Evolutionary conservation across 2,888 invertebrate genomes (phyloP), one percentile per base, ranked within the genome.

Genomic region (Caenorhabditis becei): DNA sequence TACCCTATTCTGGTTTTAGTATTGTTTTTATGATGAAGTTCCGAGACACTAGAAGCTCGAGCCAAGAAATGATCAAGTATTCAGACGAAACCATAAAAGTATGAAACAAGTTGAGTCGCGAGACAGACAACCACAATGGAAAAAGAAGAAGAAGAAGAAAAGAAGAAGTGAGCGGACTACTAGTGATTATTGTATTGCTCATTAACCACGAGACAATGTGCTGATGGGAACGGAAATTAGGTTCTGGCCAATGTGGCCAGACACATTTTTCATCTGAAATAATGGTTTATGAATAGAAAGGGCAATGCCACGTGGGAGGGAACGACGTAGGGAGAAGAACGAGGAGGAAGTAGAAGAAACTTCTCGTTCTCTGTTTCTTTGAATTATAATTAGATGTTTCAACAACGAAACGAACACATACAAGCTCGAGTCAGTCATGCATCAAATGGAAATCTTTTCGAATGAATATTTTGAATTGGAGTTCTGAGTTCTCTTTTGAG

Each of bases 41-140:
- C 18, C 62, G 41, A 41, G 14, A 2, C 7, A 41, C 41, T 41
- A 5, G 14, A n/a, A 41, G 41, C 11, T 14, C 11, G 41, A 14
- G 8, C 41, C 41, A 47, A 47, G 32, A 16, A 58, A 58, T 24
- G 11, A 56, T 70, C 41, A 20, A 62, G 54, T 49, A 71, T 71
- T 71, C 61, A 71, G 49, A 37, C 26, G 54, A 44, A 62, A 71
- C 71, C 51, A 71, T 71, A 71, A 71, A 69, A 62, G 35, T n/a
- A 37, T 49, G 61, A 53, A 61, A 61, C 51, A 61, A 59, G 51
- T 51, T 37, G 51, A 23, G 59, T 23, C 10, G 59, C 20, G 24
- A 35, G 26, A 37, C 54, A 26, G 62, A 54, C 44, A 54, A 71
- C 49, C 16, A 58, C 67, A 58, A 56, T 56, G 56, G 37, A 23